A percentile compares a stretch with the other conserved stretches of the same genome.
These are phyloP conservation scores for Odontamblyopus rebecca DNA, from an alignment of 2,797 vertebrate species.

Conservation along the genomic window DNA sequence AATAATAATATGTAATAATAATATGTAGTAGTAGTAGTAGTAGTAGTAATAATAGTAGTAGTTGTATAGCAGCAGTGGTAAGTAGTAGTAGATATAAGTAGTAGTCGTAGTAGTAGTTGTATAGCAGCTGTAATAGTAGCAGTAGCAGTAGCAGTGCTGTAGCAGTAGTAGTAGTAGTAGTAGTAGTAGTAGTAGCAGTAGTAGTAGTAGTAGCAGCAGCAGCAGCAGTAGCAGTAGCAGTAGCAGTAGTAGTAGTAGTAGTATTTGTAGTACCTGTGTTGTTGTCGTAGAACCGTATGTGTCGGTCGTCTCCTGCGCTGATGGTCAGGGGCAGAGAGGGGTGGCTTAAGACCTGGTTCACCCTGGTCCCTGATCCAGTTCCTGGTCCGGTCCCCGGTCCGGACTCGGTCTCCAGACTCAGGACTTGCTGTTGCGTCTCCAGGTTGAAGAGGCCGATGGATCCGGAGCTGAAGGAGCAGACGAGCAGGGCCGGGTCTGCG, in stretches of 20 bases:
- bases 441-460: conserved; percentile 91
- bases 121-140: no score
- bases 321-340: conserved; percentile 94
- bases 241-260: not conserved
- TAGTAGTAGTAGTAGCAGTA: no score
- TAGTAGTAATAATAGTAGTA: no score
- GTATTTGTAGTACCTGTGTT: conserved; percentile 78
- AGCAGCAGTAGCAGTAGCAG: not conserved
- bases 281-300: conserved; percentile 96
- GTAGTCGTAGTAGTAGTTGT: no score
- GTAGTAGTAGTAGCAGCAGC: no score
- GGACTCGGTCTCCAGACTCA: conserved; percentile 82
- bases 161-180: no score
- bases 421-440: conserved; percentile 90
- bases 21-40: no score
- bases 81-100: no score
- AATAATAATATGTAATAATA: no score
- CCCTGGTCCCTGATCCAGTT: not conserved
- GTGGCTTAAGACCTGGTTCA: conserved; percentile 95
- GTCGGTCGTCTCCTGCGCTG: conserved; percentile 92
- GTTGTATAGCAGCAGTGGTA: no score
- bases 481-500: conserved; percentile 91
- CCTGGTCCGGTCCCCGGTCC: not conserved
- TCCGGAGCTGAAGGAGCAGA: conserved; percentile 88
- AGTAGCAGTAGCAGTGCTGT: no score